A percentile compares a stretch with the other conserved stretches of the same genome.
Evolutionary conservation across 2,888 invertebrate species (phyloP).

Genomic region (Pheosia gnoma): DNA sequence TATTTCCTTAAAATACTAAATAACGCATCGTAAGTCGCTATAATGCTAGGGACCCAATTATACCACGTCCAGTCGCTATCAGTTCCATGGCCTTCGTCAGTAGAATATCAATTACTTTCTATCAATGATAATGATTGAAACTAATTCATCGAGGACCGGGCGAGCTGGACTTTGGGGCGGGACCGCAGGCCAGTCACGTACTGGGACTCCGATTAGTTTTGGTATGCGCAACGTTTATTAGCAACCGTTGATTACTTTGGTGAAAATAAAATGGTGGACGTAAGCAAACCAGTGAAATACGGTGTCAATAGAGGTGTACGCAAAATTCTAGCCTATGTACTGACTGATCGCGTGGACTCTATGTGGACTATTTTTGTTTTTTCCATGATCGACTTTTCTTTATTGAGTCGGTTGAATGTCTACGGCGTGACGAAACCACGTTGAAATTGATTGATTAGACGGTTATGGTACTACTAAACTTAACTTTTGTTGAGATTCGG

Average conservation of each 20-base stretch:
- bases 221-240: constrained; percentile 1
- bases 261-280: constrained; percentile 2
- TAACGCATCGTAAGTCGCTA: constrained; percentile 2
- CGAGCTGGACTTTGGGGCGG: constrained; percentile 30
- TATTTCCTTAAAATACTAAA: constrained; percentile 1
- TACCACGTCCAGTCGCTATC: constrained; percentile 9
- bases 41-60: background rate
- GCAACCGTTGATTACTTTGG: background rate
- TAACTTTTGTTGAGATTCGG: too few species aligned
- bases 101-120: constrained; percentile 45
- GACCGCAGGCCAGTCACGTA: constrained; percentile 55
- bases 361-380: too few species aligned
- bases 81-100: constrained; percentile 22
- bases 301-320: too few species aligned
- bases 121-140: constrained; percentile 52
- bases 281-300: background rate
- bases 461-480: too few species aligned
- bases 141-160: constrained; percentile 53
- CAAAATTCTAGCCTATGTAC: too few species aligned
- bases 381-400: too few species aligned
- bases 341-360: too few species aligned
- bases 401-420: too few species aligned
- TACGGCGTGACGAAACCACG: too few species aligned
- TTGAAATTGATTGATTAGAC: too few species aligned
- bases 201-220: constrained; percentile 1